Evolutionary conservation across 2,888 invertebrate genomes (phyloP).

Genomic region (Elegia similella): DNA sequence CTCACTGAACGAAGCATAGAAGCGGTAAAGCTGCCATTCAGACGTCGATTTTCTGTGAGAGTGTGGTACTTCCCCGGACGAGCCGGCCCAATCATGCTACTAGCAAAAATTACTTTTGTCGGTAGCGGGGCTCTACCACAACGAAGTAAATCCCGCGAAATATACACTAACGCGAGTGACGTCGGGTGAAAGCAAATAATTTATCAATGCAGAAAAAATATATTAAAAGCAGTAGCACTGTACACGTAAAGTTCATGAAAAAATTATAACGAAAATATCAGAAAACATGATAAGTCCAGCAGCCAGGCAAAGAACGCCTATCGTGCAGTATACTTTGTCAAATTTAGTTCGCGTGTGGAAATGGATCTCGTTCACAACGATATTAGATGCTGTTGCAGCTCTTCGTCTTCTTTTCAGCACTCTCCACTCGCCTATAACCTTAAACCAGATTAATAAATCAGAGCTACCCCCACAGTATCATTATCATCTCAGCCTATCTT

Average conservation of each 20-base stretch:
- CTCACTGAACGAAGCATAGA: no score
- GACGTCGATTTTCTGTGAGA: no score
- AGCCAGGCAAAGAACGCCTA: slow-evolving; percentile 37
- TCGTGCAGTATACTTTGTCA: slow-evolving; percentile 40
- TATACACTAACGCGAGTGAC: no score
- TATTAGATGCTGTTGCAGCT: no score
- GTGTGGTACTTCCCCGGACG: no score
- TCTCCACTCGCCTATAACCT: slow-evolving; percentile 32
- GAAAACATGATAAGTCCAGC: slow-evolving; percentile 36
- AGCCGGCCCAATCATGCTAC: no score
- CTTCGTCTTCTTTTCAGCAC: slow-evolving; percentile 22
- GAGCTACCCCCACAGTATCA: neutral
- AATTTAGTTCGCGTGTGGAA: slow-evolving; percentile 17
- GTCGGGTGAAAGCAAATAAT: no score
- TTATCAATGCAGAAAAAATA: neutral
- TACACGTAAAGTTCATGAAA: neutral
- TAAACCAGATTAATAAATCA: slow-evolving; percentile 16
- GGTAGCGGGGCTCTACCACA: no score
- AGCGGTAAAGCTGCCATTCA: no score
- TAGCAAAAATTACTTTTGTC: no score
- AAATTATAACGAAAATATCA: slow-evolving; percentile 29
- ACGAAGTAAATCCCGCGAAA: no score
- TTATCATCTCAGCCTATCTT: no score
- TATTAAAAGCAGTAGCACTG: neutral
- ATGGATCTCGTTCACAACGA: neutral